Percentiles rank a stretch among this genome's conserved stretches.
Conservation (phyloP, 2,888 invertebrate genomes). For the Thecophora atra region DNA sequence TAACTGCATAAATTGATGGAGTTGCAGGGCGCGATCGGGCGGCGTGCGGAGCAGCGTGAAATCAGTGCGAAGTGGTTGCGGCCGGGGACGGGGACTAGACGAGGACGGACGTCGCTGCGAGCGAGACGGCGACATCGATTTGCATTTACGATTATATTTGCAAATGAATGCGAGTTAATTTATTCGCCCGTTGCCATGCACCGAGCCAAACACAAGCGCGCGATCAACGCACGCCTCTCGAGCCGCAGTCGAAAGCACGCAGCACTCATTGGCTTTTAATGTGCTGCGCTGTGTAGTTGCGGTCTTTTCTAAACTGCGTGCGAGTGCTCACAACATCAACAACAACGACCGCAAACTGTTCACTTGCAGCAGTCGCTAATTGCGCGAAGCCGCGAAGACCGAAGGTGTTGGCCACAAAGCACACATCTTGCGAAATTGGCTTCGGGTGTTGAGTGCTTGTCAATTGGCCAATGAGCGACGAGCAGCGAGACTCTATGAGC, state of each 20-base stretch:
- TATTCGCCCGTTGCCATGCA: slow-evolving; percentile 34
- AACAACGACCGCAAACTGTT: slow-evolving; percentile 13
- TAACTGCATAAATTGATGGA: slow-evolving; percentile 54
- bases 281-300: slow-evolving; percentile 7
- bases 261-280: background rate
- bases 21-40: background rate
- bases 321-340: slow-evolving; percentile 30
- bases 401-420: background rate
- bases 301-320: slow-evolving; percentile 14
- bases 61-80: background rate
- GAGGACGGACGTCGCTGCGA: slow-evolving; percentile 7
- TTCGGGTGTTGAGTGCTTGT: background rate
- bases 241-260: slow-evolving; percentile 4
- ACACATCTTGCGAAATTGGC: background rate
- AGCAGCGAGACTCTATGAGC: background rate
- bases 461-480: slow-evolving; percentile 2
- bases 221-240: background rate
- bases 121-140: slow-evolving; percentile 35
- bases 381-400: slow-evolving; percentile 33
- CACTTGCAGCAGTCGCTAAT: background rate
- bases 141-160: slow-evolving; percentile 44
- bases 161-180: slow-evolving; percentile 43
- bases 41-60: slow-evolving; percentile 4
- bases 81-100: background rate
- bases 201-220: slow-evolving; percentile 16